Evolutionary conservation across 2,888 invertebrate species (phyloP), one percentile per base, ranked within the genome.

Genomic region (Argyresthia albistria): DNA sequence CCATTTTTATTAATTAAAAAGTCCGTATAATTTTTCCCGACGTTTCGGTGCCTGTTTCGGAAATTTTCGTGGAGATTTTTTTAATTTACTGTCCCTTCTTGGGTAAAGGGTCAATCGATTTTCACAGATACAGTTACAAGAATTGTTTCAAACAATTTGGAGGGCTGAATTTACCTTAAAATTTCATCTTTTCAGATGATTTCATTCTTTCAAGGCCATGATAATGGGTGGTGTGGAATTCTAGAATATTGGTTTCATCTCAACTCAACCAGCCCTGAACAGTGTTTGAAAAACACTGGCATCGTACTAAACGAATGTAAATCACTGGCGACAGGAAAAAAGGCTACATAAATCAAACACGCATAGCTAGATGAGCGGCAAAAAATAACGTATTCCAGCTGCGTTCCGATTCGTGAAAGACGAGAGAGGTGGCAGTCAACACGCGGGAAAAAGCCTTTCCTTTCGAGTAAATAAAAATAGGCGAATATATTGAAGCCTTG

Each of bases 1-100:
- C 76, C 79, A 79, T 82, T 82, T 78, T 80, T 79, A 76, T 80
- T 81, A 82, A 83, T 82, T 80, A 80, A 80, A 78, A 67, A 64
- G 63, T 62, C 59, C 55, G 14, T 61, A 60, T 59, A 62, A 69
- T 69, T 71, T 70, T 65, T 59, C 58, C 58, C 59, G 58, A 50
- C 59, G 15, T 39, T n/a, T 39, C 10, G 39, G 39, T 39, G 12
- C 14, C 9, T 8, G 48, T 49, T 49, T 36, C n/a, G 25, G 25
- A 6, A 25, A 25, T 25, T 25, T 25, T 25, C 25, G 25, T 25
- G 6, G 25, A 25, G 25, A 6, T 4, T 25, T 25, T 25, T 25
- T 25, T 25, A 25, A 25, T 25, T 25, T 25, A 25, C 25, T 25
- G 25, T 25, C 25, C 25, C 25, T 25, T 25, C 25, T 2, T 25